phyloP scores from a whole-genome alignment of 1,140 invertebrate genomes.

The Protaetia brevitarsis region DNA sequence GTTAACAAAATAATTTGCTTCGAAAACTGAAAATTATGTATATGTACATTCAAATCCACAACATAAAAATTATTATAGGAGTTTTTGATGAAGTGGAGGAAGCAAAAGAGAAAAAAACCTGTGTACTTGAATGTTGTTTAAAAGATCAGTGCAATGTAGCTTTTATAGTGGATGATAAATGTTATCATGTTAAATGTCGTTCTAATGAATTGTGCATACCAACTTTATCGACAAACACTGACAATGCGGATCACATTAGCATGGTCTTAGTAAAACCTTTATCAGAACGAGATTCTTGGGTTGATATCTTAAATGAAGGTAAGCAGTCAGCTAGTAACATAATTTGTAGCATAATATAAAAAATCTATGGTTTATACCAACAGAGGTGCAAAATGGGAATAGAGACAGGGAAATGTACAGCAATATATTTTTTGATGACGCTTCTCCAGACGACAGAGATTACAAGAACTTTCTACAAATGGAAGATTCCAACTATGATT shows the following conservation, averaged over 20 bases:
- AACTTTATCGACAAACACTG: slow-evolving; percentile 55
- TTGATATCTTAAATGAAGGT: slow-evolving; percentile 40
- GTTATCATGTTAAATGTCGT: slow-evolving; percentile 72
- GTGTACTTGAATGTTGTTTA: slow-evolving; percentile 70
- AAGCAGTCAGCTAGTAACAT: neutral
- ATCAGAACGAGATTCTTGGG: slow-evolving; percentile 54
- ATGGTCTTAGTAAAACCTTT: slow-evolving; percentile 76
- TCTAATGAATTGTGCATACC: slow-evolving; percentile 69
- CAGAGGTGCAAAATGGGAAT: slow-evolving; percentile 33
- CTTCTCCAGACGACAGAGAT: slow-evolving; percentile 31
- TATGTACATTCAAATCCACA: too few relatives aligned
- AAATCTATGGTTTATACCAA: too few relatives aligned
- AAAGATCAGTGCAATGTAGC: slow-evolving; percentile 71
- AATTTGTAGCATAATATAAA: slow-evolving; percentile 23
- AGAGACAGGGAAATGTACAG: slow-evolving; percentile 35
- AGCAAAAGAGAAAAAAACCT: slow-evolving; percentile 58
- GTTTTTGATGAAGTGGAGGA: slow-evolving; percentile 58
- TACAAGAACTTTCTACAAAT: slow-evolving; percentile 39
- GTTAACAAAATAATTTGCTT: neutral
- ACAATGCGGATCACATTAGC: slow-evolving; percentile 58
- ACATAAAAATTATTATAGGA: too few relatives aligned
- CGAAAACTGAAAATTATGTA: too few relatives aligned
- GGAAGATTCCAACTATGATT: slow-evolving; percentile 36
- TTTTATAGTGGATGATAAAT: slow-evolving; percentile 70
- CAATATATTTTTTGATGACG: slow-evolving; percentile 32